Evolutionary conservation across 2,797 vertebrate species (phyloP).

Genomic region (Babyrousa celebensis): DNA sequence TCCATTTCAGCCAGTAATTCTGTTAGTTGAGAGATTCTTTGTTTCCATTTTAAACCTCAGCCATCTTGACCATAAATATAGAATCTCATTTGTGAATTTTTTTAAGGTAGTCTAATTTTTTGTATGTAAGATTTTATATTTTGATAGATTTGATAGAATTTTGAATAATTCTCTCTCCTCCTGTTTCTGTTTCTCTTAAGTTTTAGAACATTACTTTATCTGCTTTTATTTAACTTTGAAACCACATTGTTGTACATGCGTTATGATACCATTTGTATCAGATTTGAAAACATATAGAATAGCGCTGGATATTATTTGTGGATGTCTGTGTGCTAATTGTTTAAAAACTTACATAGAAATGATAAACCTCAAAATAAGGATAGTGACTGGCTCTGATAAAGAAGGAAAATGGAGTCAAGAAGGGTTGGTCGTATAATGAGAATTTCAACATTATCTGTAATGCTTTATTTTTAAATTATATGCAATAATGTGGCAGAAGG

Average conservation of each 20-base stretch:
- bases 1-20: constrained; percentile 74
- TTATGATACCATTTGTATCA: constrained; percentile 16
- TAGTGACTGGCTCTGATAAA: not conserved
- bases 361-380: not conserved
- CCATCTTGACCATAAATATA: not conserved
- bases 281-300: not conserved
- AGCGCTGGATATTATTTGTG: not conserved
- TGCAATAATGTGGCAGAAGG: constrained; percentile 36
- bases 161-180: constrained; percentile 10
- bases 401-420: not conserved
- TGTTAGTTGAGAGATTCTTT: constrained; percentile 53
- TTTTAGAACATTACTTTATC: constrained; percentile 22
- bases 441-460: constrained; percentile 24
- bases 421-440: not conserved
- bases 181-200: constrained; percentile 47
- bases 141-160: not conserved
- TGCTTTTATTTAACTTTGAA: constrained; percentile 52
- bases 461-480: constrained; percentile 22
- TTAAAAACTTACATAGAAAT: not conserved
- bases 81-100: constrained; percentile 39
- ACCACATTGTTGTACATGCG: not conserved
- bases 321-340: not conserved
- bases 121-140: constrained; percentile 37
- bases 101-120: not conserved
- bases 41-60: constrained; percentile 68